Percentiles rank a stretch among this genome's conserved stretches.
phyloP scores from a whole-genome alignment of 2,113 vertebrate species.

The Tachycineta bicolor region DNA sequence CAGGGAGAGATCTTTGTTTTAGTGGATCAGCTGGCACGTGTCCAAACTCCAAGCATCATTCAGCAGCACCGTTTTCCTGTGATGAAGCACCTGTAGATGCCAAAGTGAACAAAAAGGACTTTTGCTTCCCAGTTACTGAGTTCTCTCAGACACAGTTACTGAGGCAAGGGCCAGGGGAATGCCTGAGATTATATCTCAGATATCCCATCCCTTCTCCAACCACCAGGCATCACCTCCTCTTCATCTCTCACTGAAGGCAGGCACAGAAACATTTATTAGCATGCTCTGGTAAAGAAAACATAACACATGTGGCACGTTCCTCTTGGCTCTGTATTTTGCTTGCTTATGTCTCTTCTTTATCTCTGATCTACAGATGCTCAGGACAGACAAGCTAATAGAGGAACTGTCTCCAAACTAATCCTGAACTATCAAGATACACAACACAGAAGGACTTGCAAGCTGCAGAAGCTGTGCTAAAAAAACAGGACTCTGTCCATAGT shows the following conservation, averaged over 20 bases:
- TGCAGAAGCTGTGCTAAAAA: not conserved
- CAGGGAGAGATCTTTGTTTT: not conserved
- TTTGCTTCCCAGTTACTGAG: not conserved
- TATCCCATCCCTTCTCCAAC: not conserved
- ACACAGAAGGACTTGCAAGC: not conserved
- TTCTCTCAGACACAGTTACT: not conserved
- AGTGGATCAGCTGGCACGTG: not conserved
- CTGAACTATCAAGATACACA: not conserved
- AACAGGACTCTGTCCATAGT: not conserved
- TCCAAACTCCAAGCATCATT: not conserved
- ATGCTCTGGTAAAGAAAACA: not conserved
- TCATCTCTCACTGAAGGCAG: not conserved
- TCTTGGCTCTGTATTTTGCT: not conserved
- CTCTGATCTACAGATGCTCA: not conserved
- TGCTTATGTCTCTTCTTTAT: not conserved
- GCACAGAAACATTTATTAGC: not conserved
- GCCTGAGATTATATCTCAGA: not conserved
- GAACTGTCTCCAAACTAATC: not conserved
- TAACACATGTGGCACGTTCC: fast-evolving
- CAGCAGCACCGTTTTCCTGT: not conserved
- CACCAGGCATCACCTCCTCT: not conserved
- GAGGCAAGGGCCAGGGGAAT: not conserved
- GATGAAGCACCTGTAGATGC: not conserved
- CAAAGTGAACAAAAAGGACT: not conserved
- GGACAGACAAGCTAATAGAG: not conserved